Evolutionary conservation across 1,140 invertebrate genomes (phyloP), one percentile per base, ranked within the genome.

Genomic region (Brachionus rubens): DNA sequence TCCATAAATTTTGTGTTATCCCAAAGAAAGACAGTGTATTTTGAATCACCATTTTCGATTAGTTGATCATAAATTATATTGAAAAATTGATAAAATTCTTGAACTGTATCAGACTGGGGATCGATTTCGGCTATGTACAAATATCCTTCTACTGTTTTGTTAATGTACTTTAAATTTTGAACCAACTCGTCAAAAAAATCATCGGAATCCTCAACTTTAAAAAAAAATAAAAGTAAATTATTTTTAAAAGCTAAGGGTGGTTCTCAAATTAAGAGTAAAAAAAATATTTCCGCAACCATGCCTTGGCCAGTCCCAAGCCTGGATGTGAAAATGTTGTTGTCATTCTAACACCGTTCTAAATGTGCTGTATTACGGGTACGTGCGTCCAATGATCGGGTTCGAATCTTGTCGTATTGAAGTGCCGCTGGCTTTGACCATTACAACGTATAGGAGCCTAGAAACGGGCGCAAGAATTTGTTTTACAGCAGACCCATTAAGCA

Each of bases 21-120:
- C 54, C 54, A 59, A 33, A 59, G 54, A 59, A 59, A 59, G 36
- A 59, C 16, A n/a, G 54, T 59, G n/a, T 33, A 33, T 33, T 59
- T 59, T n/a, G 14, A 16, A 16, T 33, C 19, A 12, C 28, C 33
- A 33, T 36, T 30, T 36, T 30, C 54, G 9, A 36, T 9, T 9
- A 59, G 54, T 2, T 36, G 12, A 36, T 59, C 30, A 9, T 28
- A 16, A 33, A 59, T 16, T 7, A 19, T 6, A 59, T 36, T 59
- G 30, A 59, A 59, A 36, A 59, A n/a, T n/a, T 40, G 28, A 36
- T 33, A 59, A 19, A 59, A 59, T 1, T 59, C 54, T 16, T 40
- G 30, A 14, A 16, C 33, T 19, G 36, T 16, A 16, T 59, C 54
- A 9, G 26, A 33, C 10, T 59, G 36, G 19, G 36, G 36, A 59